Evolutionary conservation across 2,113 vertebrate species (phyloP).

Genomic region (Myiopsitta monachus): DNA sequence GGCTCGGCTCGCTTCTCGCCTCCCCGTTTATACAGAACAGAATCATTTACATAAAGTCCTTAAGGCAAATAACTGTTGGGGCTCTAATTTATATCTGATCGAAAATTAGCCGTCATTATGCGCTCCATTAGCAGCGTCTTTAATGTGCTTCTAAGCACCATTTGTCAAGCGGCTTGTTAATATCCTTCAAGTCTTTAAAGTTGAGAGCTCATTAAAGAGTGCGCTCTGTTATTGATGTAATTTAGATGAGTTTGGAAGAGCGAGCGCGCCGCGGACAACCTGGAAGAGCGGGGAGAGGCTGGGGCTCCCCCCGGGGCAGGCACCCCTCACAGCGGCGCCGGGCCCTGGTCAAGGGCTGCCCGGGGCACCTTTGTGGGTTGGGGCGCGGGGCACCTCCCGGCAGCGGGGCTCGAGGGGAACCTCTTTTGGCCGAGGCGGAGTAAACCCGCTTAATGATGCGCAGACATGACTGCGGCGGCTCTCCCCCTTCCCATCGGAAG

Average conservation of each 20-base stretch:
- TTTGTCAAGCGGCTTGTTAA: slow-evolving; percentile 99
- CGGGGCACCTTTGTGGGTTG: background rate
- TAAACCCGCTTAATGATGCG: slow-evolving; percentile 54
- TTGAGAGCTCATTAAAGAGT: slow-evolving; percentile 99
- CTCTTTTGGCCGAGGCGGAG: slow-evolving; percentile 54
- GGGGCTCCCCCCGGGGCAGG: background rate
- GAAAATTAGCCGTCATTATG: slow-evolving; percentile 99
- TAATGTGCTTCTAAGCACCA: slow-evolving; percentile 99
- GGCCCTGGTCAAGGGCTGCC: background rate
- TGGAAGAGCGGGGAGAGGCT: slow-evolving; percentile 14
- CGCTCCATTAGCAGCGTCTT: slow-evolving; percentile 99
- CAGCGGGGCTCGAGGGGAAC: too few relatives aligned
- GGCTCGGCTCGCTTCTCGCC: slow-evolving; percentile 77
- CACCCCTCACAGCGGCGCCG: background rate
- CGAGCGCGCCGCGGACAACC: slow-evolving; percentile 66
- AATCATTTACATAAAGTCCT: slow-evolving; percentile 99
- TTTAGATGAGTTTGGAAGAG: slow-evolving; percentile 91
- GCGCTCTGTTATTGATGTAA: slow-evolving; percentile 93
- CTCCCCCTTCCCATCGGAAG: slow-evolving; percentile 69
- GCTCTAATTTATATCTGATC: slow-evolving; percentile 99
- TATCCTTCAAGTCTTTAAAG: slow-evolving; percentile 99
- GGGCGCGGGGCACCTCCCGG: background rate
- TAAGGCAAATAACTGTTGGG: slow-evolving; percentile 99
- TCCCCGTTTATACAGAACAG: slow-evolving; percentile 97
- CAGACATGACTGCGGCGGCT: slow-evolving; percentile 61